Base-by-base conservation (phyloP, 2,797 vertebrate genomes). In the Sylvilagus floridanus region DNA sequence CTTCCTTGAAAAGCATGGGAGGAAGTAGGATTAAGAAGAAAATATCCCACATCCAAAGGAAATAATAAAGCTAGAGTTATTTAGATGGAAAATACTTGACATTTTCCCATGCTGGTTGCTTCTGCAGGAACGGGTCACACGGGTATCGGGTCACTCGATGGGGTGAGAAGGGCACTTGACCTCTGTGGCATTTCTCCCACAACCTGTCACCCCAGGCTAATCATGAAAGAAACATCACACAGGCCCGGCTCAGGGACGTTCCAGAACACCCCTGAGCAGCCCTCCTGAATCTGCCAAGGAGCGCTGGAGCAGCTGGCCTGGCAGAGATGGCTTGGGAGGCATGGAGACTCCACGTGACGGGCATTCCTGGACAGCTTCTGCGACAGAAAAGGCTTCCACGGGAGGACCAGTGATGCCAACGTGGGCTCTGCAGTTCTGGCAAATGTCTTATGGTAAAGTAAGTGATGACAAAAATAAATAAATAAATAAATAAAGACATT, bases 251-350 rank as follows among this genome's bases (percentile, higher is more conserved):
- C 8, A 6, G 22, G n/a, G 47, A 54, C n/a, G 26, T 35, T 84
- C 47, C 35, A 7, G 12, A 50, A 32, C n/a, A 26, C 14, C 54
- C 42, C 42, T 35, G n/a, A 22, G 65, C 47, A 52, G 47, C 24
- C 47, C 8, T 52, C 47, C 47, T 84, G 63, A 26, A 84, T 16
- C 42, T 68, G 14, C 17, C 65, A 68, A 35, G 8, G 60, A 37
- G 12, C 19, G 9, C 8, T 9, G 1, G 62, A 8, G 35, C 19
- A 2, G 3, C 9, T 2, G 10, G 35, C 35, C 1, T 35, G 19
- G 47, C n/a, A 6, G 47, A 28, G 5, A 8, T 10, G 30, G 16
- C n/a, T 21, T 16, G 9, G 65, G 5, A 28, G 21, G 17, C 82
- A 28, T 1, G 13, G 10, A 0, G 14, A 69, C 47, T 16, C 9